phyloP scores from a whole-genome alignment of 2,888 invertebrate genomes.

The Pandemis cinnamomeana region DNA sequence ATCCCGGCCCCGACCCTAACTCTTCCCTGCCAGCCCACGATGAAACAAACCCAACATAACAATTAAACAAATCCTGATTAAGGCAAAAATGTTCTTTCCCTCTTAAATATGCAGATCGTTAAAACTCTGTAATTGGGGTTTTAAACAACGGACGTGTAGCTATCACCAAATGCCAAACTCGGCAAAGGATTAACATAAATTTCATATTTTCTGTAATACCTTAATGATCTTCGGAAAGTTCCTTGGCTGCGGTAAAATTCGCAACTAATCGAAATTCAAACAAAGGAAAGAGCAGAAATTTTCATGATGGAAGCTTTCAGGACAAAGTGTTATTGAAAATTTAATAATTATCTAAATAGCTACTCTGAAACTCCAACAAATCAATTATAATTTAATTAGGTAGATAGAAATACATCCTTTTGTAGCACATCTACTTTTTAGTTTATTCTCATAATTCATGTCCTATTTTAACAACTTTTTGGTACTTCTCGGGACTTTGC shows the following conservation, averaged over 20 bases:
- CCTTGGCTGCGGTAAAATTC: slow-evolving; percentile 20
- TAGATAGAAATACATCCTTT: not conserved
- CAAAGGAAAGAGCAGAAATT: slow-evolving; percentile 18
- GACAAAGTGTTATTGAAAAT: slow-evolving; percentile 21
- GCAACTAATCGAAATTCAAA: slow-evolving; percentile 36
- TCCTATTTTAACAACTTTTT: not conserved
- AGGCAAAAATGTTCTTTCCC: slow-evolving; percentile 54
- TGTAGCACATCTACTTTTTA: not conserved
- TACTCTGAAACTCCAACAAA: slow-evolving; percentile 1
- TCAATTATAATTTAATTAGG: slow-evolving; percentile 2
- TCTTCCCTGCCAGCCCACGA: slow-evolving; percentile 53
- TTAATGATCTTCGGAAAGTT: slow-evolving; percentile 38
- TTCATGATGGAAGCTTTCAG: slow-evolving; percentile 25
- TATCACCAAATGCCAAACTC: slow-evolving; percentile 49
- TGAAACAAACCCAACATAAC: slow-evolving; percentile 45
- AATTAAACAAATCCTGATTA: slow-evolving; percentile 62
- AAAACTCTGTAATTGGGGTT: slow-evolving; percentile 65
- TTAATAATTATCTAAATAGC: slow-evolving; percentile 26
- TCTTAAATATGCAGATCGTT: slow-evolving; percentile 60
- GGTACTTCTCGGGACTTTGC: not conserved
- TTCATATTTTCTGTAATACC: slow-evolving; percentile 49
- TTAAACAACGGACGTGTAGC: slow-evolving; percentile 46
- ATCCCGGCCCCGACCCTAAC: slow-evolving; percentile 53
- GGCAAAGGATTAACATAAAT: slow-evolving; percentile 52
- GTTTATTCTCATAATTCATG: not conserved